Conservation (phyloP, 2,113 vertebrate species). For the Myanophis thanlyinensis region DNA sequence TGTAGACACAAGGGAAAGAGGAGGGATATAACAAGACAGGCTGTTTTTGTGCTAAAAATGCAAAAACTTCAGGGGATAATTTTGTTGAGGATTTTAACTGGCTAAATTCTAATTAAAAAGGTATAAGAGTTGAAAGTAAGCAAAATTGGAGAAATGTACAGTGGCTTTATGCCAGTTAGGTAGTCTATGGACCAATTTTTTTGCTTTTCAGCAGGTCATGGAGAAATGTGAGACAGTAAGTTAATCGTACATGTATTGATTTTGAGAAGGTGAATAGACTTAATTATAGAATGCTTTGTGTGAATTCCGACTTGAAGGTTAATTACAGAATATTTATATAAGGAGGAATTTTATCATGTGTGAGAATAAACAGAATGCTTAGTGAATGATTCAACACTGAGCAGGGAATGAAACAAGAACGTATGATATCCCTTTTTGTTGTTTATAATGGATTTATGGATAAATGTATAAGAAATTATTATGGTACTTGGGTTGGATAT, state of each 20-base stretch:
- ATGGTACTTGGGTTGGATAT: not conserved
- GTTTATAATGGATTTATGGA: not conserved
- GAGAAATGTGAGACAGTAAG: not conserved
- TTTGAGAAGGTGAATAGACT: not conserved
- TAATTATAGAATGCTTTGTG: not conserved
- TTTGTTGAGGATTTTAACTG: not conserved
- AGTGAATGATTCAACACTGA: not conserved
- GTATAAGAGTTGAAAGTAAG: not conserved
- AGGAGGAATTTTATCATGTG: not conserved
- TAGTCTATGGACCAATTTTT: not conserved
- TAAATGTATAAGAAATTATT: not conserved
- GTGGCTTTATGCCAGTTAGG: not conserved
- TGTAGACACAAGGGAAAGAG: not conserved
- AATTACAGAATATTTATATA: not conserved
- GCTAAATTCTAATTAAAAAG: not conserved
- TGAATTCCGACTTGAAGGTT: not conserved
- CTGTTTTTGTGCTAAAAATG: not conserved
- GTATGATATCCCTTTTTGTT: not conserved
- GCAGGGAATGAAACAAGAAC: not conserved
- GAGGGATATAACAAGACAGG: not conserved
- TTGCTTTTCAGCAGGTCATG: not conserved
- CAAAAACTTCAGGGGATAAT: not conserved
- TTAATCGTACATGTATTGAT: not conserved
- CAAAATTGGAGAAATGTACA: not conserved
- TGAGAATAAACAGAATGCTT: not conserved